These are phyloP conservation scores for Phylloscopus whistleri DNA, from an alignment of 2,113 vertebrate genomes.

Conservation along the genomic window DNA sequence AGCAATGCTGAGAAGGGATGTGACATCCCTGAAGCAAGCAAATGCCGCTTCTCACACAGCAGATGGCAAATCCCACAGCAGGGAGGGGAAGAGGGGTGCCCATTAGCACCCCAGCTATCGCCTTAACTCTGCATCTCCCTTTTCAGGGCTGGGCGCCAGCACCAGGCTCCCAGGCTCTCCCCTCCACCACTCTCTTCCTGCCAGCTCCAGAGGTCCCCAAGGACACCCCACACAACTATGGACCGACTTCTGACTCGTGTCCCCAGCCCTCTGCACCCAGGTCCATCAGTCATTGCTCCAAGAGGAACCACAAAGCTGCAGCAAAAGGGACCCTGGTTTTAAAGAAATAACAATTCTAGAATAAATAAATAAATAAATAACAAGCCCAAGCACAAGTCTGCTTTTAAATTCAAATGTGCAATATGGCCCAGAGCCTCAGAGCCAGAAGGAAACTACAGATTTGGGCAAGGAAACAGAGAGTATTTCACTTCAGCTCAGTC, in stretches of 20 bases:
- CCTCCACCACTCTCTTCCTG: neutral
- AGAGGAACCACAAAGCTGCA: neutral
- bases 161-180: neutral
- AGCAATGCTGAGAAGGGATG: neutral
- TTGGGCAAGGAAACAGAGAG: conserved; percentile 62
- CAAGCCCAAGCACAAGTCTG: conserved; percentile 13
- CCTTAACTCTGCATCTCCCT: conserved; percentile 19
- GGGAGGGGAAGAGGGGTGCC: conserved; percentile 48
- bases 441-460: conserved; percentile 60
- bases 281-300: neutral
- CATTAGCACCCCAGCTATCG: conserved; percentile 41
- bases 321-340: neutral
- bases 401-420: conserved; percentile 70
- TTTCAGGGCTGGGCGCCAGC: conserved; percentile 34
- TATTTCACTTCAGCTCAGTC: conserved; percentile 50
- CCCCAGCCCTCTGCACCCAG: no score
- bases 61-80: conserved; percentile 52
- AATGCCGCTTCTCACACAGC: conserved; percentile 45
- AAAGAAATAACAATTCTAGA: conserved; percentile 8
- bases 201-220: neutral
- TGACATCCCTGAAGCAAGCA: conserved; percentile 33
- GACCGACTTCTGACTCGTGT: neutral
- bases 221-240: neutral
- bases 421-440: conserved; percentile 55
- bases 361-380: conserved; percentile 63